Evolutionary conservation across 2,113 vertebrate genomes (phyloP), one percentile per base, ranked within the genome.

Genomic region (Prietella phreatophila): DNA sequence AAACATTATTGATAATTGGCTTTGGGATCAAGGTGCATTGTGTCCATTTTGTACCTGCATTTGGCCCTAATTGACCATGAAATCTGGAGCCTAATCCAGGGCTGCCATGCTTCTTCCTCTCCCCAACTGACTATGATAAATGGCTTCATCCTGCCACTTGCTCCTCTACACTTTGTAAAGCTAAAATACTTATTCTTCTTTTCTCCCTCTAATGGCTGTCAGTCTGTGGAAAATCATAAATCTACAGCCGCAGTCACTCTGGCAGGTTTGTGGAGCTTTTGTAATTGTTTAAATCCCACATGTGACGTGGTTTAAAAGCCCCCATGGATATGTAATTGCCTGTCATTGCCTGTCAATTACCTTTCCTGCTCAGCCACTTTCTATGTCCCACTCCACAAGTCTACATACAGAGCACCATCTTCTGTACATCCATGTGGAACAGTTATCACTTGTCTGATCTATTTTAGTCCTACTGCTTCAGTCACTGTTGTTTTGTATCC

Each of bases 21-120:
- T 94, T 90, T 90, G 88, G 95, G 94, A 93, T 96, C 94, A 94
- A 71, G 92, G 88, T 78, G 67, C 88, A 90, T 93, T 87, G 85
- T 92, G 94, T 93, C 92, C 93, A 90, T 92, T 94, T 95, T 95
- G 90, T 95, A 94, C 93, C 90, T 95, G 92, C 93, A 93, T 95
- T 95, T 95, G 93, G 53, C 88, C 91, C 93, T 95, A 95, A 96
- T 93, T 95, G 95, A 95, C 94, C 93, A 88, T 95, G 95, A 95
- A 96, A 95, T 95, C 92, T 94, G 92, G 88, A 91, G 91, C 93
- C 90, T 91, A 95, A 93, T 92, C 91, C 19, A 92, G 93, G 92
- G 76, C 87, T 86, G 92, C 91, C 90, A 89, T 85, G 84, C 73
- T 75, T 86, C 92, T 86, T 88, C 30, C 39, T 88, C 92, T 93